phyloP scores from a whole-genome alignment of 2,113 vertebrate species.

The Chloroceryle aenea region DNA sequence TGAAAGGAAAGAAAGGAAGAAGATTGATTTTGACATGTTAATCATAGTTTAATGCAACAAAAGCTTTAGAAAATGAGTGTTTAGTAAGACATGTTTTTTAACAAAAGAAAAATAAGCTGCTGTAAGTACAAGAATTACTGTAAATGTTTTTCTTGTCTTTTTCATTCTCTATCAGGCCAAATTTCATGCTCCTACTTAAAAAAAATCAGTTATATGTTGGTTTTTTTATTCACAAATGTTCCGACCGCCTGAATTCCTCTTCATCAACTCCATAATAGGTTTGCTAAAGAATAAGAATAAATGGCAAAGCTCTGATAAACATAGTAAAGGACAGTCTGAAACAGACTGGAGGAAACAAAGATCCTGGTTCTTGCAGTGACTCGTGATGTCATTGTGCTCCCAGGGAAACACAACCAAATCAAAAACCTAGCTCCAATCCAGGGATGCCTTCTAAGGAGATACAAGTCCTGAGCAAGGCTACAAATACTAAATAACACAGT shows the following conservation, averaged over 20 bases:
- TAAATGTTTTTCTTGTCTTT: conserved; percentile 31
- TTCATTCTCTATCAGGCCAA: not conserved
- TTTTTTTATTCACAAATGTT: conserved; percentile 25
- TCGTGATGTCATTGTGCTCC: not conserved
- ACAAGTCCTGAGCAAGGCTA: not conserved
- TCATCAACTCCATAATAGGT: not conserved
- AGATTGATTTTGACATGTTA: conserved; percentile 50
- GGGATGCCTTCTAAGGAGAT: not conserved
- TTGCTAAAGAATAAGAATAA: not conserved
- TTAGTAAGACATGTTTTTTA: conserved; percentile 13
- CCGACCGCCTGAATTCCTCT: not conserved
- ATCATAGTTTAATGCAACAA: conserved; percentile 45
- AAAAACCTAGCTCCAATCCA: not conserved
- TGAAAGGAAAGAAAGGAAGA: conserved; percentile 16
- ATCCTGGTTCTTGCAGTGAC: not conserved
- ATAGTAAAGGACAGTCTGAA: not conserved
- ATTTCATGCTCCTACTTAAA: conserved; percentile 29
- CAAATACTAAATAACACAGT: not conserved
- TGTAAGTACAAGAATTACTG: conserved; percentile 8
- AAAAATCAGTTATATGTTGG: not conserved
- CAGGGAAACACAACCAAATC: not conserved
- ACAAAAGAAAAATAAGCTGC: conserved; percentile 37
- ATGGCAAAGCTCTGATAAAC: not conserved
- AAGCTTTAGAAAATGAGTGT: conserved; percentile 56
- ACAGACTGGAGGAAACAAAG: not conserved